phyloP scores from a whole-genome alignment of 30 jellyfish, hydroid and myxozoan species.

The Turritopsis dohrnii region DNA sequence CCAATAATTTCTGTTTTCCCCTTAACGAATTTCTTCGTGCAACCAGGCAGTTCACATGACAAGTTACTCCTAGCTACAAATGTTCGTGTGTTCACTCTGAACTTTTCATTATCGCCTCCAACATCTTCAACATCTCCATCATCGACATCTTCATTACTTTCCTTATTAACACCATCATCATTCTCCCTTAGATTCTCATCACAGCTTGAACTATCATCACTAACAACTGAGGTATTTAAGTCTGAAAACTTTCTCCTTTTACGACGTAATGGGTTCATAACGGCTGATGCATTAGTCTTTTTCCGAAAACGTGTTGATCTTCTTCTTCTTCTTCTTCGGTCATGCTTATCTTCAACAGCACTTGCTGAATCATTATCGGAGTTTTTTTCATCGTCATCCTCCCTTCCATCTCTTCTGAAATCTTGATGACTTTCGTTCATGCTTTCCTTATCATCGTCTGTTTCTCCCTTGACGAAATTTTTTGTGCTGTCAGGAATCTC shows the following conservation, averaged over 20 bases:
- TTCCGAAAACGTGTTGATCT: neutral
- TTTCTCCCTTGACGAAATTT: no score
- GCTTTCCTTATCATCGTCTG: no score
- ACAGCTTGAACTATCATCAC: neutral
- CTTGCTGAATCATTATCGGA: neutral
- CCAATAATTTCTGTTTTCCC: neutral
- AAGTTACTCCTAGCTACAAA: neutral
- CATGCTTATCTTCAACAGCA: neutral
- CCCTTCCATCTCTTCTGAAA: neutral
- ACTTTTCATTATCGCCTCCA: neutral
- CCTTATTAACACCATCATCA: no score
- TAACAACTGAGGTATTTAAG: neutral
- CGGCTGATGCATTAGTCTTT: neutral
- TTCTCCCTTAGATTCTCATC: neutral
- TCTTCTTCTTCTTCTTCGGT: no score
- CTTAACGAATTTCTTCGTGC: neutral
- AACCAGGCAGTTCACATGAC: neutral
- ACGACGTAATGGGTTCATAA: neutral
- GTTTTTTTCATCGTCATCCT: neutral
- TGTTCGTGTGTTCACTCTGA: neutral
- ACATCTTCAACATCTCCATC: neutral
- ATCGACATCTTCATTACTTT: no score
- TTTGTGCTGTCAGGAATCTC: no score
- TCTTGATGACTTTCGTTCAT: no score
- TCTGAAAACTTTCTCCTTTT: neutral